These are phyloP conservation scores for Drosophila orena DNA, from an alignment of 1,140 invertebrate species.

Conservation along the genomic window DNA sequence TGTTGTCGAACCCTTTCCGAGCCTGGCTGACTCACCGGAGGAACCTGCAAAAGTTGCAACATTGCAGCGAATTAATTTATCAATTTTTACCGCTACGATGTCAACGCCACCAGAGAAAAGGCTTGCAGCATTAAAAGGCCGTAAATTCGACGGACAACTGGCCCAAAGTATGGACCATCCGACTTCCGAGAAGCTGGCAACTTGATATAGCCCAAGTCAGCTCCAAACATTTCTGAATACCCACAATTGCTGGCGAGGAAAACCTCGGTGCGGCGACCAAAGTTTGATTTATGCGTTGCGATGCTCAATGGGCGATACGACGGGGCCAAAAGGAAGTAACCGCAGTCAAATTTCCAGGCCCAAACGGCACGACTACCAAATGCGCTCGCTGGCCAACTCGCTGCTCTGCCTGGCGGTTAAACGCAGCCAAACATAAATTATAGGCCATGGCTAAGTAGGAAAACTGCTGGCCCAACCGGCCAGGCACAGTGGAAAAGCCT, in stretches of 20 bases:
- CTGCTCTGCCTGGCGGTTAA: conserved; percentile 60
- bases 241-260: conserved; percentile 45
- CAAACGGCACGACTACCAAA: conserved; percentile 75
- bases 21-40: conserved; percentile 16
- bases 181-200: conserved; percentile 70
- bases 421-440: conserved; percentile 77
- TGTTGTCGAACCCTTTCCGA: conserved; percentile 26
- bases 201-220: conserved; percentile 51
- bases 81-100: conserved; percentile 74
- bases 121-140: conserved; percentile 68
- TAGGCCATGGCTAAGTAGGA: conserved; percentile 68
- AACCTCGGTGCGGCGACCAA: conserved; percentile 54
- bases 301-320: conserved; percentile 74
- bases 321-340: conserved; percentile 32
- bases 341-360: conserved; percentile 51
- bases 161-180: conserved; percentile 14
- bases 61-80: conserved; percentile 72
- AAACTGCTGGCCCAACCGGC: conserved; percentile 29
- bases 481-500: conserved; percentile 43
- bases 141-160: conserved; percentile 63
- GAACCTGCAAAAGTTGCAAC: conserved; percentile 52
- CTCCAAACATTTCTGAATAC: conserved; percentile 44
- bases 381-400: conserved; percentile 16
- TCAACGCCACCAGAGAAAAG: conserved; percentile 53
- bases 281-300: conserved; percentile 80